phyloP scores from a whole-genome alignment of 2,797 vertebrate species.

The Myotis myotis region DNA sequence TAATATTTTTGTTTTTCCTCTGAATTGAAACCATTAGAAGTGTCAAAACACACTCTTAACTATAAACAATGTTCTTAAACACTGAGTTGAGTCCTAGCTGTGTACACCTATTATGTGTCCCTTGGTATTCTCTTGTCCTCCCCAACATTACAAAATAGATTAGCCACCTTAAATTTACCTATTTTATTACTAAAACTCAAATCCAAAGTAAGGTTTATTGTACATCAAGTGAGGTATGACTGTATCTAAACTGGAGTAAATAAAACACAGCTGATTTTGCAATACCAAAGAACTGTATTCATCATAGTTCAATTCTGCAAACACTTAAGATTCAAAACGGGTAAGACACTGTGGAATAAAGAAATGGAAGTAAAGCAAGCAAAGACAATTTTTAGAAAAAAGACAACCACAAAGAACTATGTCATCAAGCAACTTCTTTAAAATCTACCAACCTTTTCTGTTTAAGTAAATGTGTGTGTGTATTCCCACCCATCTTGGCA shows the following conservation, averaged over 20 bases:
- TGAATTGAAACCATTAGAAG: constrained; percentile 2
- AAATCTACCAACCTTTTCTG: not conserved
- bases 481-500: not conserved
- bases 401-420: not conserved
- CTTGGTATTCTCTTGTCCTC: not conserved
- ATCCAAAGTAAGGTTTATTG: not conserved
- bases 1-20: constrained; percentile 24
- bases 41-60: not conserved
- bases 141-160: constrained; percentile 15
- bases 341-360: not conserved
- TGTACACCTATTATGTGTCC: not conserved
- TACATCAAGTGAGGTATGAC: constrained; percentile 5
- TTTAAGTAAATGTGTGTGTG: not conserved
- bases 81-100: not conserved
- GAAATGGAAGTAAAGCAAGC: not conserved
- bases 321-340: constrained; percentile 28
- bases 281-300: not conserved
- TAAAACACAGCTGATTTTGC: not conserved
- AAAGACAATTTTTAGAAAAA: not conserved
- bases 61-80: constrained; percentile 6
- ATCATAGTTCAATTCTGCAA: not conserved
- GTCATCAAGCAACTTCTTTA: constrained; percentile 23
- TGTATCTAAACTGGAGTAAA: not conserved
- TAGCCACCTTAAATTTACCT: not conserved
- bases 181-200: constrained; percentile 33